A percentile compares a stretch with the other conserved stretches of the same genome.
phyloP scores from a whole-genome alignment of 37 sponge, comb jelly and placozoan species.

The Cliona cf. orientalis region DNA sequence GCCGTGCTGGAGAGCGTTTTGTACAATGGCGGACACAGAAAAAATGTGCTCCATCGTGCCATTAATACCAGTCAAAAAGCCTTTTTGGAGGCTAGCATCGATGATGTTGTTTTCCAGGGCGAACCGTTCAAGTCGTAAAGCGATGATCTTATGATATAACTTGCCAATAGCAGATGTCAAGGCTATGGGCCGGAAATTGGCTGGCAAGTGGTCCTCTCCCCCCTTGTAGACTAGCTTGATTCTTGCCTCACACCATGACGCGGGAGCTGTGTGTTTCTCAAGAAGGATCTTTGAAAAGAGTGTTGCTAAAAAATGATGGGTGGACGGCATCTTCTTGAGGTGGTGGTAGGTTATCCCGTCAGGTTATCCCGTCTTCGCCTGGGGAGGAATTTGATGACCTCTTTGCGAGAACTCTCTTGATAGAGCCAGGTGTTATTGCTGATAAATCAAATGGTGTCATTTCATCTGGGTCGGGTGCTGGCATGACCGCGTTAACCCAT shows the following conservation, averaged over 20 bases:
- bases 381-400: constrained; percentile 36
- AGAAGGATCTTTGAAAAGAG: constrained; percentile 54
- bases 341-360: too few species aligned
- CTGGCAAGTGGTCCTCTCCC: not conserved
- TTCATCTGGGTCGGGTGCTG: not conserved
- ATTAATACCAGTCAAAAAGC: too few species aligned
- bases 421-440: constrained; percentile 27
- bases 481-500: too few species aligned
- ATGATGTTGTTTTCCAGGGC: not conserved
- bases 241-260: constrained; percentile 18
- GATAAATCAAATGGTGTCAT: constrained; percentile 11
- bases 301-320: constrained; percentile 47
- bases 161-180: constrained; percentile 26
- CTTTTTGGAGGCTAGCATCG: too few species aligned
- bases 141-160: constrained; percentile 18
- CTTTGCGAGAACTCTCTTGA: constrained; percentile 9
- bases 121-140: constrained; percentile 19
- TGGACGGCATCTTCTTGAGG: constrained; percentile 34
- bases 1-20: constrained; percentile 26
- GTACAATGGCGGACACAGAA: constrained; percentile 21
- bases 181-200: constrained; percentile 2
- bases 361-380: constrained; percentile 35
- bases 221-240: constrained; percentile 19
- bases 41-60: constrained; percentile 60
- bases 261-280: not conserved